Evolutionary conservation across 2,113 vertebrate genomes (phyloP).

Genomic region (Choloepus hoffmanni): DNA sequence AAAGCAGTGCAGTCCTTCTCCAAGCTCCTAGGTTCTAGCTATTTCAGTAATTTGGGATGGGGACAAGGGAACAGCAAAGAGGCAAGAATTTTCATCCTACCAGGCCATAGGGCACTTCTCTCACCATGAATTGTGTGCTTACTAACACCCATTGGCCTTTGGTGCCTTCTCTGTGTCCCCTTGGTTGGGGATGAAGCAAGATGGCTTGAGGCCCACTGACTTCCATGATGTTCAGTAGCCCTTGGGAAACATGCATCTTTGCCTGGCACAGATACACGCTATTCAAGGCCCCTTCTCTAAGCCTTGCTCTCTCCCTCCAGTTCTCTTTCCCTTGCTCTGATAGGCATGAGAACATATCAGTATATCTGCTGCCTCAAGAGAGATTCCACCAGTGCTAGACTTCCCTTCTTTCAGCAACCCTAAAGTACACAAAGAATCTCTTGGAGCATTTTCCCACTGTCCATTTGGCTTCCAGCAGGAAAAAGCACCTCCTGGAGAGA

Average conservation of each 20-base stretch:
- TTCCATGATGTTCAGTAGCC: not conserved
- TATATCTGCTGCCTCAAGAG: too few relatives aligned
- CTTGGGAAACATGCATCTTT: not conserved
- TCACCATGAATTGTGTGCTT: not conserved
- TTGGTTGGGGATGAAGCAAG: not conserved
- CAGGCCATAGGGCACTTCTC: not conserved
- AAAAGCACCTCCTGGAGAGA: not conserved
- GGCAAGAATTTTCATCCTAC: not conserved
- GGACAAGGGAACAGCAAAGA: not conserved
- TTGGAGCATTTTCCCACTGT: not conserved
- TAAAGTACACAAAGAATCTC: not conserved
- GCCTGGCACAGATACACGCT: not conserved
- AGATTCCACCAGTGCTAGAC: not conserved
- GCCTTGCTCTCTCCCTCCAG: not conserved
- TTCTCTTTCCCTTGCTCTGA: not conserved
- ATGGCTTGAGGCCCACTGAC: not conserved
- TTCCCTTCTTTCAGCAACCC: not conserved
- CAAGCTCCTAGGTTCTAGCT: not conserved
- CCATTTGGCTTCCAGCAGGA: not conserved
- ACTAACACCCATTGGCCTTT: not conserved
- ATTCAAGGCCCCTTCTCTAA: not conserved
- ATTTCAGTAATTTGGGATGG: not conserved
- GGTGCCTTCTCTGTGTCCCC: fast-evolving
- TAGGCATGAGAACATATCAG: not conserved
- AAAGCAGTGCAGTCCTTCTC: not conserved